A percentile compares a stretch with the other conserved stretches of the same genome.
Conservation (phyloP, 2,113 vertebrate species). For the Sarotherodon lohbergeri region DNA sequence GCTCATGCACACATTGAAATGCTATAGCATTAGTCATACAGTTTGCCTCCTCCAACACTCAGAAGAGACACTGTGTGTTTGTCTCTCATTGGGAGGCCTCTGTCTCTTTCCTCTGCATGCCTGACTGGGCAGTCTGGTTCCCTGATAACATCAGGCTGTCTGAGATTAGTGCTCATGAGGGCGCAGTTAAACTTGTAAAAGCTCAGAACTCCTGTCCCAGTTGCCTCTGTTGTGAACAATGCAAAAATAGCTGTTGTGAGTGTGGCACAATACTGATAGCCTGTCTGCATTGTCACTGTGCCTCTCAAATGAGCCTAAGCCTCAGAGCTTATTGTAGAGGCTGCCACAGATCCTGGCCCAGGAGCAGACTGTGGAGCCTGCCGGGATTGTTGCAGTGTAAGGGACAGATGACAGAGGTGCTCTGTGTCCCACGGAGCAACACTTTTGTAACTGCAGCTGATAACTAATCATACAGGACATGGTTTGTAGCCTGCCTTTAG, state of each 20-base stretch:
- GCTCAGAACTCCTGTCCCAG: neutral
- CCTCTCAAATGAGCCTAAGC: slow-evolving; percentile 35
- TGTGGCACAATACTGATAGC: slow-evolving; percentile 45
- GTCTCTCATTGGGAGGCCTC: slow-evolving; percentile 26
- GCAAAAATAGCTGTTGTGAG: slow-evolving; percentile 27
- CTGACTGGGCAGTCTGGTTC: slow-evolving; percentile 56
- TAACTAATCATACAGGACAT: neutral
- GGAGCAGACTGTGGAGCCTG: neutral
- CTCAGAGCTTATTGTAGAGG: slow-evolving; percentile 41
- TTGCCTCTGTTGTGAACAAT: slow-evolving; percentile 25
- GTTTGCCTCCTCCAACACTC: neutral
- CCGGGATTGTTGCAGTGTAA: slow-evolving; percentile 13
- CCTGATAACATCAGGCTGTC: slow-evolving; percentile 65
- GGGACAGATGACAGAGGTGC: slow-evolving; percentile 29
- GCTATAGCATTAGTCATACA: slow-evolving; percentile 5
- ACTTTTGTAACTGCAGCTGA: slow-evolving; percentile 20
- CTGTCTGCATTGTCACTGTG: slow-evolving; percentile 56
- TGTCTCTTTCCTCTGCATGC: slow-evolving; percentile 53
- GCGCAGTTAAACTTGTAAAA: slow-evolving; percentile 58
- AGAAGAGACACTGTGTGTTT: neutral
- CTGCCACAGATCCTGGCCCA: slow-evolving; percentile 14
- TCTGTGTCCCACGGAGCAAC: neutral
- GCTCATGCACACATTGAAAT: neutral
- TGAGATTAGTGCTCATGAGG: slow-evolving; percentile 65
- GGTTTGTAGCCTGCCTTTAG: neutral